Conservation (phyloP, 1,140 invertebrate species). For the Psilanteris sp. region DNA sequence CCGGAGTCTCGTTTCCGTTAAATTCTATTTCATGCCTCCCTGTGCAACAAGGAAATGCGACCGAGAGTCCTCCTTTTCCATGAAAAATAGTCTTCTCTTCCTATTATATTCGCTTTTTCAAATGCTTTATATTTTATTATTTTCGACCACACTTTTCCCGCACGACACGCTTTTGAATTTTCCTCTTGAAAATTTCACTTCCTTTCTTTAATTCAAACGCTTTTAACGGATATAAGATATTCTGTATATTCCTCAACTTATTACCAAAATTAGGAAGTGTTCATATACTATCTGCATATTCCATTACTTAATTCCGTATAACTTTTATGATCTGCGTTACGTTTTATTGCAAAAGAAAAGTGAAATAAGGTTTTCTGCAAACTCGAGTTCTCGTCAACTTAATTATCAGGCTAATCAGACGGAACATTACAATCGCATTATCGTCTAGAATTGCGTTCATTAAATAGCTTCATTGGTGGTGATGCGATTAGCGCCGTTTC, state of each 20-base stretch:
- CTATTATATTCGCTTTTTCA: slow-evolving; percentile 2
- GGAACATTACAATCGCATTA: no score
- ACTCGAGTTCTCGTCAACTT: no score
- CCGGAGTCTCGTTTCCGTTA: slow-evolving; percentile 57
- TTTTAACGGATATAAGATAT: slow-evolving; percentile 10
- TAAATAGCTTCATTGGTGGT: no score
- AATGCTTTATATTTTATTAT: slow-evolving; percentile 47
- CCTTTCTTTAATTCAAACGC: slow-evolving; percentile 22
- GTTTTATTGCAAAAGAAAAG: no score
- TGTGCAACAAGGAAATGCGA: slow-evolving; percentile 27
- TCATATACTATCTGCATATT: neutral
- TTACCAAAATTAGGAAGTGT: neutral
- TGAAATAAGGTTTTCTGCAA: no score
- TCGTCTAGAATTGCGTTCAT: no score
- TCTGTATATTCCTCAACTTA: slow-evolving; percentile 5
- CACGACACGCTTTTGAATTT: slow-evolving; percentile 8
- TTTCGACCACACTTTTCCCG: slow-evolving; percentile 11
- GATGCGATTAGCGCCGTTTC: no score
- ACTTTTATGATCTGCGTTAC: neutral
- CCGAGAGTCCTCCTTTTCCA: slow-evolving; percentile 18
- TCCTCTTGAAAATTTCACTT: slow-evolving; percentile 30
- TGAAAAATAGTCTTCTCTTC: slow-evolving; percentile 27
- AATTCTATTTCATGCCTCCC: slow-evolving; percentile 58
- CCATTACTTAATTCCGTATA: neutral
- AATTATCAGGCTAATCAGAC: no score